Conservation (phyloP, 2,888 invertebrate species). For the Scaeva pyrastri region DNA sequence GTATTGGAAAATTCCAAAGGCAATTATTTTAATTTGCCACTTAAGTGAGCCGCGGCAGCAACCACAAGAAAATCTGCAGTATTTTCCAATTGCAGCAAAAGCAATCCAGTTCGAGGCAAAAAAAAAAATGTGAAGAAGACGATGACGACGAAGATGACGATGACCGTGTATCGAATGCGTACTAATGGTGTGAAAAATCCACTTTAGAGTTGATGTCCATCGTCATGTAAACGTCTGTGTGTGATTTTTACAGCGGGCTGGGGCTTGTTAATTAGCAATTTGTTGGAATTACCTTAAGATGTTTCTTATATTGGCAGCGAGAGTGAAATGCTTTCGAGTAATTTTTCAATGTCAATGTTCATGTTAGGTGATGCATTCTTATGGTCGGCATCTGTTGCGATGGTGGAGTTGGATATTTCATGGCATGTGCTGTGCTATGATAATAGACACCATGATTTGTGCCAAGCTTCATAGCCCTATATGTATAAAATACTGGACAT, state of each 20-base stretch:
- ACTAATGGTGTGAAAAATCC: conserved; percentile 66
- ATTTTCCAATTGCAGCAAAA: not conserved
- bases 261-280: conserved; percentile 53
- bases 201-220: conserved; percentile 46
- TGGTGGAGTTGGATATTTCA: not conserved
- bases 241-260: conserved; percentile 28
- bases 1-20: conserved; percentile 41
- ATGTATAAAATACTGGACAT: not conserved
- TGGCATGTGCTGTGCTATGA: conserved; percentile 14
- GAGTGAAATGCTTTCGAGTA: conserved; percentile 56
- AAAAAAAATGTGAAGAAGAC: not conserved
- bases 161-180: conserved; percentile 51
- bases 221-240: conserved; percentile 9
- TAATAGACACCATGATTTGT: conserved; percentile 43
- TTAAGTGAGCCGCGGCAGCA: conserved; percentile 38
- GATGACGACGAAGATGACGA: conserved; percentile 2
- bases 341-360: conserved; percentile 67
- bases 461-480: conserved; percentile 11
- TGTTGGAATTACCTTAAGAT: conserved; percentile 60
- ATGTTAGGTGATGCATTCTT: conserved; percentile 43
- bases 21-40: conserved; percentile 61
- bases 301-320: conserved; percentile 36
- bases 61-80: conserved; percentile 11
- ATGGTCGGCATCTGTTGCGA: conserved; percentile 10
- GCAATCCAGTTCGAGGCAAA: conserved; percentile 40